Evolutionary conservation across 1,140 invertebrate species (phyloP).

Genomic region (Arion vulgaris): DNA sequence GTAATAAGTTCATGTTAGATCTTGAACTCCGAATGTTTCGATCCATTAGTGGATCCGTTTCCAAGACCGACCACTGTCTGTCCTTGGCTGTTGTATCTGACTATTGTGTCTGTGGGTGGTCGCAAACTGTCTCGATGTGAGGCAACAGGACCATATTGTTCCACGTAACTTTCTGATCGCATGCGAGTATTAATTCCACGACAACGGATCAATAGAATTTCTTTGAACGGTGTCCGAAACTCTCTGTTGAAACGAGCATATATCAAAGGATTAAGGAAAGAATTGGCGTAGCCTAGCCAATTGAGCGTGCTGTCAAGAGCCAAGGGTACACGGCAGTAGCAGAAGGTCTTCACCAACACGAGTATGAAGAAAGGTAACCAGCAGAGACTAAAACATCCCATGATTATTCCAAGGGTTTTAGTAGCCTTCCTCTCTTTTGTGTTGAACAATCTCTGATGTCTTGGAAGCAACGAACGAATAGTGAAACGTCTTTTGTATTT

Average conservation of each 20-base stretch:
- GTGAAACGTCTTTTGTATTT: slow-evolving; percentile 56
- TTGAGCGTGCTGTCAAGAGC: slow-evolving; percentile 69
- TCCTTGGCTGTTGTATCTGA: slow-evolving; percentile 69
- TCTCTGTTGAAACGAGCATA: slow-evolving; percentile 76
- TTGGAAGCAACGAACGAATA: slow-evolving; percentile 54
- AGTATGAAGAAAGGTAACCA: slow-evolving; percentile 72
- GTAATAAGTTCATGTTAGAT: slow-evolving; percentile 33
- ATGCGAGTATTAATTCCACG: slow-evolving; percentile 72
- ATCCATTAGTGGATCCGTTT: slow-evolving; percentile 59
- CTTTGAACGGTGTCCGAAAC: slow-evolving; percentile 75
- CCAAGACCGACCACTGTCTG: slow-evolving; percentile 65
- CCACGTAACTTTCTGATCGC: slow-evolving; percentile 73
- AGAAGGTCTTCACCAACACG: slow-evolving; percentile 63
- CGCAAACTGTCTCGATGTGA: slow-evolving; percentile 62
- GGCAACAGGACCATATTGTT: slow-evolving; percentile 71
- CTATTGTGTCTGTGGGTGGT: slow-evolving; percentile 62
- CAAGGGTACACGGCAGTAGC: slow-evolving; percentile 63
- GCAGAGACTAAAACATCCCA: slow-evolving; percentile 68
- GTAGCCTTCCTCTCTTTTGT: slow-evolving; percentile 87
- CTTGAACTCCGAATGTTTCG: slow-evolving; percentile 46
- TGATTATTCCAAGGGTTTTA: slow-evolving; percentile 88
- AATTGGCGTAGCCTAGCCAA: slow-evolving; percentile 75
- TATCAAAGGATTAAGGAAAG: slow-evolving; percentile 75
- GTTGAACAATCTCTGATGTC: slow-evolving; percentile 40
- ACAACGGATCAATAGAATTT: slow-evolving; percentile 75